These are phyloP conservation scores for Amaurobius ferox DNA, from an alignment of 2,888 invertebrate genomes.

Conservation along the genomic window DNA sequence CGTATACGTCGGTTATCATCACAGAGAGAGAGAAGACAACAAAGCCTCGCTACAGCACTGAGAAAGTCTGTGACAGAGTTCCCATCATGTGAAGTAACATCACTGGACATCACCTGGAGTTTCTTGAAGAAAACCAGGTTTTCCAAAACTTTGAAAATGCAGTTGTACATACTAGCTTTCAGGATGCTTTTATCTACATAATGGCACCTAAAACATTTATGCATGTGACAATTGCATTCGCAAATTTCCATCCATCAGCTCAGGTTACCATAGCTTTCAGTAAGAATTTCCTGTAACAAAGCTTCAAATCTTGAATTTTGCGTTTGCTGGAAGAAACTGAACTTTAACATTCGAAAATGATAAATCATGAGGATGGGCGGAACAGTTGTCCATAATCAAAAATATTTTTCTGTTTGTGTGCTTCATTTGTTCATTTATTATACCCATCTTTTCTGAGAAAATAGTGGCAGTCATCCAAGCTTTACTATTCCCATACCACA, in stretches of 20 bases:
- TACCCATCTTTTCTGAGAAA: background rate
- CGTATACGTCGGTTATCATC: too few relatives aligned
- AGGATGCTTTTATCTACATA: conserved; percentile 5
- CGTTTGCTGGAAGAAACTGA: too few relatives aligned
- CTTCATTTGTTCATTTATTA: background rate
- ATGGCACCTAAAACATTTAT: background rate
- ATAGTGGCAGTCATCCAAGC: background rate
- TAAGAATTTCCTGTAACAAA: too few relatives aligned
- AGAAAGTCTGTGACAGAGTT: too few relatives aligned
- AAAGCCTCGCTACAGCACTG: too few relatives aligned
- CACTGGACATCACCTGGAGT: background rate
- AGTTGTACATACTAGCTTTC: background rate
- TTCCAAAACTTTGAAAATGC: background rate
- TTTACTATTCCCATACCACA: background rate
- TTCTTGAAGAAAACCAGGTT: background rate
- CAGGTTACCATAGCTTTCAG: background rate
- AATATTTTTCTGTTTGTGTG: background rate
- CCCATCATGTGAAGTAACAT: too few relatives aligned
- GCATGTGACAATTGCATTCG: background rate
- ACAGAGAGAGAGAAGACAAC: too few relatives aligned
- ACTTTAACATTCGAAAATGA: too few relatives aligned
- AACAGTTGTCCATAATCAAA: background rate
- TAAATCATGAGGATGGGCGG: background rate
- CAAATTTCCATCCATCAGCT: background rate
- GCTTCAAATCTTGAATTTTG: background rate